Conservation (phyloP, 2,888 invertebrate genomes). For the Drosophila borborema region DNA sequence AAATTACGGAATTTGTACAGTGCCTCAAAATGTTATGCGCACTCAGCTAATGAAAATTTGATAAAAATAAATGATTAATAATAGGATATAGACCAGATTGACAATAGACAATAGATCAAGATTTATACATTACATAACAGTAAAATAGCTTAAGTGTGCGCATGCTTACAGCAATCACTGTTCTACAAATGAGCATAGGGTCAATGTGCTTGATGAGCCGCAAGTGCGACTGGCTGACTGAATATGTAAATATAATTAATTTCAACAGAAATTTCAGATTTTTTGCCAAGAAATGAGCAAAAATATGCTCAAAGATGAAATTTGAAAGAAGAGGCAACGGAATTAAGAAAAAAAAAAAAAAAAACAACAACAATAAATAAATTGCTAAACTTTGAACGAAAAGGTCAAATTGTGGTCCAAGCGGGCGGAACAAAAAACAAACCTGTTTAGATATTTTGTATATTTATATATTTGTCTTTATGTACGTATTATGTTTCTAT, state of each 20-base stretch:
- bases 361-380: neutral
- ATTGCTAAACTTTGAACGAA: conserved; percentile 30
- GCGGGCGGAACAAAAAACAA: conserved; percentile 20
- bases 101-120: too few relatives aligned
- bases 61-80: too few relatives aligned
- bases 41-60: too few relatives aligned
- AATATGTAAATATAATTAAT: conserved; percentile 27
- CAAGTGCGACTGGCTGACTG: conserved; percentile 26
- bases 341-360: neutral
- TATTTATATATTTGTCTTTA: neutral
- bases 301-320: conserved; percentile 7
- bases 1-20: too few relatives aligned
- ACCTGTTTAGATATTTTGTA: conserved; percentile 31
- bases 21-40: too few relatives aligned
- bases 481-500: neutral
- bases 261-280: conserved; percentile 21
- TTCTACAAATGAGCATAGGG: conserved; percentile 31
- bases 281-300: conserved; percentile 14
- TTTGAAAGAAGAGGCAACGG: conserved; percentile 1
- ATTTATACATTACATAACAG: neutral
- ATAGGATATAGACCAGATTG: too few relatives aligned
- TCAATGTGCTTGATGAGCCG: conserved; percentile 53
- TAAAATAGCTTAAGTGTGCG: neutral
- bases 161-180: conserved; percentile 6
- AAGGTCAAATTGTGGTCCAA: conserved; percentile 67